Evolutionary conservation across 2,113 vertebrate genomes (phyloP), one percentile per base, ranked within the genome.

Genomic region (Callaeas wilsoni): DNA sequence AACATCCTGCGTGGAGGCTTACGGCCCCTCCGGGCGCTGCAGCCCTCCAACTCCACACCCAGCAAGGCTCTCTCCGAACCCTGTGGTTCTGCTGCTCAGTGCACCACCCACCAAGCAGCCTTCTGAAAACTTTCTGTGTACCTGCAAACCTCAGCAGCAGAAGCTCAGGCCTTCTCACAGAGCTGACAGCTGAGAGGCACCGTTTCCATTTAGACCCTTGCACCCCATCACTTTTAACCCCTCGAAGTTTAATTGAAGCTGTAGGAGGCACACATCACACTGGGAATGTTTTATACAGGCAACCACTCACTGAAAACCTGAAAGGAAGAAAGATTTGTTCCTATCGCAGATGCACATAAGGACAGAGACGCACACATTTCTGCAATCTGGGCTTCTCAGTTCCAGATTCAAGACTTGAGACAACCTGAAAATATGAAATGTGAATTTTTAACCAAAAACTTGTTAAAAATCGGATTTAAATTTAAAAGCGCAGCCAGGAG

Each of bases 21-120:
- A 1, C 1, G 11, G 25, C 41, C 26, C 32, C 26, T n/a, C 29
- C 33, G 46, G 44, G 29, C 4, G 11, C 1, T 23, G 46, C 3
- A 64, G 35, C 35, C 35, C 84, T 76, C 57, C 32, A 2, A 56
- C 50, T 4, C 2, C 16, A 22, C 3, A 25, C 12, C 26, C 68
- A 41, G 27, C 32, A 41, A 5, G 55, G 12, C 42, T 21, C 11
- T 10, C 39, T 79, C 29, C 27, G 35, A 75, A 37, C 33, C 52
- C 74, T 21, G 2, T 6, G 41, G 27, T 4, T 42, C 56, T 64
- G 49, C 13, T 50, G 39, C 47, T 75, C 7, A 9, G 25, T 1
- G 22, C 49, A n/a, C 35, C 13, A 2, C 7, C 15, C 35, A 25
- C 13, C 35, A 30, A 46, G 7, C 4, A 60, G 41, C 41, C 64